Evolutionary conservation across 2,113 vertebrate genomes (phyloP).

Genomic region (Lutjanus erythropterus): DNA sequence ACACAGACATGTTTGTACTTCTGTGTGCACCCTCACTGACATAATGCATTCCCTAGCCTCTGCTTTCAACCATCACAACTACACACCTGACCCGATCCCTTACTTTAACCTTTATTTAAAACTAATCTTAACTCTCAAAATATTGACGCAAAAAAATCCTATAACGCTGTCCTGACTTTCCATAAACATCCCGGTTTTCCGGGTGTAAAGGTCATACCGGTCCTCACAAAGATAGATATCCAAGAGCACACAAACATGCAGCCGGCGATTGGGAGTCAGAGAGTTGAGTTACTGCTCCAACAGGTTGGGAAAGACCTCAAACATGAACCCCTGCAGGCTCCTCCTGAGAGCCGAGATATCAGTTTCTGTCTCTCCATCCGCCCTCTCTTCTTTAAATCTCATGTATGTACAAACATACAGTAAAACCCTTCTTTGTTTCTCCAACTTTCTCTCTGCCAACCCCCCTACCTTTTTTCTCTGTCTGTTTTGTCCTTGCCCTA

Average conservation of each 20-base stretch:
- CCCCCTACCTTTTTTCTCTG: conserved; percentile 14
- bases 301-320: conserved; percentile 52
- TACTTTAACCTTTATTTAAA: neutral
- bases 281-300: conserved; percentile 5
- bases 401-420: conserved; percentile 2
- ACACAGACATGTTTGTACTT: neutral
- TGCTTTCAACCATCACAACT: neutral
- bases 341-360: conserved; percentile 31
- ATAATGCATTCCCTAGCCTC: neutral
- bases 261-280: neutral
- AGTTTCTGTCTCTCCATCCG: conserved; percentile 23
- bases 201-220: neutral
- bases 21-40: neutral
- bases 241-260: conserved; percentile 14
- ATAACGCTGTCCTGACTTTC: neutral
- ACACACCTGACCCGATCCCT: neutral
- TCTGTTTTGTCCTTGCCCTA: conserved; percentile 51
- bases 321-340: conserved; percentile 33
- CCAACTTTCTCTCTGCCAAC: neutral
- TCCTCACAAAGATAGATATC: conserved; percentile 10
- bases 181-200: neutral
- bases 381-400: neutral
- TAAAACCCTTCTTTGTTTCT: conserved; percentile 12
- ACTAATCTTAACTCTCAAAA: neutral
- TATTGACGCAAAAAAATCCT: too few species aligned